Percentiles rank a stretch among this genome's conserved stretches.
These are phyloP conservation scores for Psix sp. DNA, from an alignment of 1,140 invertebrate species.

Conservation along the genomic window DNA sequence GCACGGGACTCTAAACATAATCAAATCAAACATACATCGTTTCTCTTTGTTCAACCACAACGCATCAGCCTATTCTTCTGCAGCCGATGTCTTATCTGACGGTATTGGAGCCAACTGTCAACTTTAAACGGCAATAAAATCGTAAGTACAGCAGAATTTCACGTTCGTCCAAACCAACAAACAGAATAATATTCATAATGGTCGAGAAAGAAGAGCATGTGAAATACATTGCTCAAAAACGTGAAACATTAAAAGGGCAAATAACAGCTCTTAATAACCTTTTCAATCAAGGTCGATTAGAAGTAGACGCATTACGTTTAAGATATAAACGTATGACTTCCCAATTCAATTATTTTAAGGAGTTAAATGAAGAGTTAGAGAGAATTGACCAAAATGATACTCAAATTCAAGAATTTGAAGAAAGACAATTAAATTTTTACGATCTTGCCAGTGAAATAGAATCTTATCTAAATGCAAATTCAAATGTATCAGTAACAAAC, in stretches of 20 bases:
- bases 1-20: too few relatives aligned
- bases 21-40: too few relatives aligned
- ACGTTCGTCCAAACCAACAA: not conserved
- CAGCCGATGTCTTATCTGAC: too few relatives aligned
- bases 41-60: too few relatives aligned
- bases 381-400: not conserved
- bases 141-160: not conserved
- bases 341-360: constrained; percentile 3
- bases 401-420: not conserved
- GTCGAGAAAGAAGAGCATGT: not conserved
- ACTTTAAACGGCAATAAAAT: too few relatives aligned
- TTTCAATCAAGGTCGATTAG: not conserved
- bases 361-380: constrained; percentile 1
- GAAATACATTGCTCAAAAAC: constrained; percentile 1
- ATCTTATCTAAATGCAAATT: not conserved
- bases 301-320: not conserved
- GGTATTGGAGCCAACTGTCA: not conserved
- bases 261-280: constrained; percentile 3
- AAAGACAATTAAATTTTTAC: not conserved
- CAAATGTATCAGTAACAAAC: too few relatives aligned
- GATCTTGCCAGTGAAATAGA: constrained; percentile 5
- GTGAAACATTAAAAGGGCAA: constrained; percentile 6
- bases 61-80: too few relatives aligned
- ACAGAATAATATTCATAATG: not conserved
- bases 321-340: not conserved